Evolutionary conservation across 2,888 invertebrate genomes (phyloP), one percentile per base, ranked within the genome.

Genomic region (Candidula unifasciata): DNA sequence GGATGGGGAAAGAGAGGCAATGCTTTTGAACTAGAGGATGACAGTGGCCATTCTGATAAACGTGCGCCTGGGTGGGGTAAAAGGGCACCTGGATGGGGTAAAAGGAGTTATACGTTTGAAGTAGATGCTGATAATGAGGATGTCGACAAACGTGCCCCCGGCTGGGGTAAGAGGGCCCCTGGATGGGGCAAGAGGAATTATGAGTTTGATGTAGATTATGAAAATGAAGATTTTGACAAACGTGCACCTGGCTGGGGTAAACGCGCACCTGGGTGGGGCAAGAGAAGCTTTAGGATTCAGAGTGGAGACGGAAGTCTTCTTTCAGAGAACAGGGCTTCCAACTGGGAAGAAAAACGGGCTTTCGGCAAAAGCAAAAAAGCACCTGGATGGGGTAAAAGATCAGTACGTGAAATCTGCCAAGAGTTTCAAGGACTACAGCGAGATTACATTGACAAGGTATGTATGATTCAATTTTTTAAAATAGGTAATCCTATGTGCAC

Each of bases 201-300:
- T 27, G 16, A 33, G 21, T 3, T 10, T 3, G 87, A 87, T 69
- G 74, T 87, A 66, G 80, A 80, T 27, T 54, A 54, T 27, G 33
- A 24, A 0, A 24, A 13, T 21, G 54, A 16, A 10, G 80, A 80
- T 6, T 24, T 18, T 52, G 80, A 80, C 3, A 77, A 60, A 24
- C 18, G 79, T 16, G 79, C 79, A 0, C 79, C 79, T 18, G 82
- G 82, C n/a, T 82, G 82, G 82, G 82, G 76, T 24, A 82, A 82
- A 30, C 77, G 90, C 27, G 83, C 88, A 21, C 91, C 91, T n/a
- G 91, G 90, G 18, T 90, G 90, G 90, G 90, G 91, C 13, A 21
- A 64, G 44, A 44, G 44, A 44, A 30, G 82, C 82, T 10, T 44
- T 13, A 44, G 13, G 27, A 27, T 44, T 44, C 44, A 6, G 44